Conservation (phyloP, 2,113 vertebrate species). For the Ailuropoda melanoleuca region DNA sequence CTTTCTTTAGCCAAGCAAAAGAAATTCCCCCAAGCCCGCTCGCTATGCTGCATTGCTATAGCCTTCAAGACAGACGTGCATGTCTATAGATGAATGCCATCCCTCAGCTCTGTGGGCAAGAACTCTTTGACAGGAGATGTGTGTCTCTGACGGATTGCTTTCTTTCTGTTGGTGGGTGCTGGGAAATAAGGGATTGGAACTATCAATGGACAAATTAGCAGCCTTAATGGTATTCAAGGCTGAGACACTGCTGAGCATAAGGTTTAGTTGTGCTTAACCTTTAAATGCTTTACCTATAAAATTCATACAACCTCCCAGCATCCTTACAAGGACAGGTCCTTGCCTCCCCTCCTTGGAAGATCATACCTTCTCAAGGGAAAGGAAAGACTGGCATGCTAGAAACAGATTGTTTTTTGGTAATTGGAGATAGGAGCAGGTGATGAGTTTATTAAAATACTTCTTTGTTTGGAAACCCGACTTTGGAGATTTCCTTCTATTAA, state of each 20-base stretch:
- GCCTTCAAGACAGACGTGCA: background rate
- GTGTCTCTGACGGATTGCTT: background rate
- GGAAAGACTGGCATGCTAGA: background rate
- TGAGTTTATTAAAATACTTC: background rate
- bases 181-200: background rate
- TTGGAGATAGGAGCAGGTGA: background rate
- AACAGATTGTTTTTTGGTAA: background rate
- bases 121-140: background rate
- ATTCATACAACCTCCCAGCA: background rate
- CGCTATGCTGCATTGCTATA: rapidly evolving
- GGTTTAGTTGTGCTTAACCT: background rate
- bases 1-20: background rate
- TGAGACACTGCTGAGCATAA: background rate
- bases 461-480: background rate
- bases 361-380: background rate
- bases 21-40: no score
- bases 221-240: background rate
- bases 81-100: background rate
- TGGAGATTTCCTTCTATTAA: background rate
- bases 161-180: background rate
- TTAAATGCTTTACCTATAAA: background rate
- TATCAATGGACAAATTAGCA: background rate
- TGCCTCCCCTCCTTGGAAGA: background rate
- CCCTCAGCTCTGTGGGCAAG: background rate
- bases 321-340: background rate